Conservation (phyloP, 2,797 vertebrate species). For the Netta rufina region DNA sequence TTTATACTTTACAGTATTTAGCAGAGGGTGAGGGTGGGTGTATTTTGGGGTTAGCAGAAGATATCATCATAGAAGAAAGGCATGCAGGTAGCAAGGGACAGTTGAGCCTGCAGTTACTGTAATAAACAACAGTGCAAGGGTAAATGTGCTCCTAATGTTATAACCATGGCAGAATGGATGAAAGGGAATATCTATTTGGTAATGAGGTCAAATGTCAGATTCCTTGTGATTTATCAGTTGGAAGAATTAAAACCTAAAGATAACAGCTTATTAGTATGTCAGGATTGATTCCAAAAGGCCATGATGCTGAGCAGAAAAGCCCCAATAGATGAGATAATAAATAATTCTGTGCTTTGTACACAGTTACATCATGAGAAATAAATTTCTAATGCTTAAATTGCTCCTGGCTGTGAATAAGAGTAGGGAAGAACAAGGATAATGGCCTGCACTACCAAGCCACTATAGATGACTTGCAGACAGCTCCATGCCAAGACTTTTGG, state of each 20-base stretch:
- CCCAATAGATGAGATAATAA: neutral
- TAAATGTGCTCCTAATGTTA: neutral
- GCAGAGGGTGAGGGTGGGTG: no score
- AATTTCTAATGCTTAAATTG: neutral
- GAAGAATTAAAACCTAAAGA: neutral
- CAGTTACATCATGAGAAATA: neutral
- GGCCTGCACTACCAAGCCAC: neutral
- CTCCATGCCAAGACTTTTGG: neutral
- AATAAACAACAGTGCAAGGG: neutral
- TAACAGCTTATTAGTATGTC: neutral
- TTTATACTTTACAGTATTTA: neutral
- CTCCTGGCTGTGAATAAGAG: neutral
- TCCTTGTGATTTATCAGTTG: neutral
- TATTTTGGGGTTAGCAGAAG: neutral
- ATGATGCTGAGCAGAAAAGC: neutral
- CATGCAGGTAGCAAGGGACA: neutral
- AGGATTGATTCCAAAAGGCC: neutral
- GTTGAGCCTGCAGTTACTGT: neutral
- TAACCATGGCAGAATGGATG: neutral
- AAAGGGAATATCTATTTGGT: neutral
- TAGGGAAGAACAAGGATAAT: neutral
- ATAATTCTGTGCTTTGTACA: neutral
- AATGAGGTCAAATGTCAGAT: neutral
- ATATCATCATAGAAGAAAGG: neutral
- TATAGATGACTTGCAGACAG: neutral